Percentiles rank a stretch among this genome's conserved stretches.
Evolutionary conservation across 1,140 invertebrate genomes (phyloP).

Genomic region (Ceratosolen fusciceps): DNA sequence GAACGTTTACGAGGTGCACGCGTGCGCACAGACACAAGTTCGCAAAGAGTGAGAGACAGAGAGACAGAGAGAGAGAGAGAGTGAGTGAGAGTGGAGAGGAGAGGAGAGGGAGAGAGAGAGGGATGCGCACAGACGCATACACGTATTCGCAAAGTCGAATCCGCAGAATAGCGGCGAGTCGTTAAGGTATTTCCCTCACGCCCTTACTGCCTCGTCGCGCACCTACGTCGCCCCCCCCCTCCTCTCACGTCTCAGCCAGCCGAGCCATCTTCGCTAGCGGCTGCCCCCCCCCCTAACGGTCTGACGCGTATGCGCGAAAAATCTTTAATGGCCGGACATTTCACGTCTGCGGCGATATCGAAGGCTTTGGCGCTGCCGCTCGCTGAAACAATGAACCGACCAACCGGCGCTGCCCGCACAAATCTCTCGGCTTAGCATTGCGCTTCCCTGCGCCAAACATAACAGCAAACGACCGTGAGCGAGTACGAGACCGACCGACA

Average conservation of each 20-base stretch:
- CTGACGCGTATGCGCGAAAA: constrained; percentile 48
- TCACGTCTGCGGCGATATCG: constrained; percentile 53
- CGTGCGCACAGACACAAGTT: background rate
- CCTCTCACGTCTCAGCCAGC: too few relatives aligned
- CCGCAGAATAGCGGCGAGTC: background rate
- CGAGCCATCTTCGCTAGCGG: too few relatives aligned
- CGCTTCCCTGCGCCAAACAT: constrained; percentile 2
- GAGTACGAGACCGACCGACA: background rate
- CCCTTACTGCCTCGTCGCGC: too few relatives aligned
- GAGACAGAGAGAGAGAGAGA: too few relatives aligned
- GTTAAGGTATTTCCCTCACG: constrained; percentile 2
- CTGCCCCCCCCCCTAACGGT: background rate
- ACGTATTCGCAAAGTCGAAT: background rate
- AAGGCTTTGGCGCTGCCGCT: constrained; percentile 49
- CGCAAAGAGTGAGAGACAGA: too few relatives aligned
- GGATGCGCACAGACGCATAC: too few relatives aligned
- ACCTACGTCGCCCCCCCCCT: too few relatives aligned
- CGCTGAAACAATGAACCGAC: constrained; percentile 70
- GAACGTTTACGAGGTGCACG: constrained; percentile 5
- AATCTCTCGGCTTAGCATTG: constrained; percentile 65
- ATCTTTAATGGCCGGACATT: constrained; percentile 49
- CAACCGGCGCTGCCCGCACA: constrained; percentile 66
- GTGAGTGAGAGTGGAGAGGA: too few relatives aligned
- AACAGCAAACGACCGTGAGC: background rate
- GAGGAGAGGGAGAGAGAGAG: too few relatives aligned